Evolutionary conservation across 2,113 vertebrate species (phyloP), one percentile per base, ranked within the genome.

Genomic region (Tautogolabrus adspersus): DNA sequence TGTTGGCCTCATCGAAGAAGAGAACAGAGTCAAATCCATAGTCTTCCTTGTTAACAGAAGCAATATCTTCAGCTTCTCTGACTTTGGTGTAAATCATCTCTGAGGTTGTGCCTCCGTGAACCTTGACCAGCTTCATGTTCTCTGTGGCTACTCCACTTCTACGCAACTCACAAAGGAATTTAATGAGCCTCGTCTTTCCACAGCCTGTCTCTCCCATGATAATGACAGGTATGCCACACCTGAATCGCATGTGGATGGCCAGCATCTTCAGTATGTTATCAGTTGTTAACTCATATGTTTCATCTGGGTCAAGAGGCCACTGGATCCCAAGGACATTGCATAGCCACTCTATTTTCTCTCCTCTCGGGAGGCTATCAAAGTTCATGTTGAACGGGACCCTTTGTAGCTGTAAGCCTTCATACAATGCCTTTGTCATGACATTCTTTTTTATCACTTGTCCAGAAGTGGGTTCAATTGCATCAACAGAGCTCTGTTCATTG

Each of bases 191-290:
- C 0, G 97, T 99, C 68, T 99, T 99, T 16, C 97, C 98, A 23
- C 97, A 99, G 15, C 98, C 98, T 0, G 98, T 99, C 87, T 99
- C 98, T 21, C 98, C 98, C 98, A 99, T 99, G 89, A 99, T 93
- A 49, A 99, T 94, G 2, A 99, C 97, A 0, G 98, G 98, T 62
- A 99, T 99, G 72, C 96, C 95, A 66, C 97, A 99, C 0, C 97
- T 94, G 91, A 99, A 97, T 0, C 98, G 92, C 97, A 99, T 99
- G 81, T 98, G 96, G 13, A 99, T 97, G 34, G 97, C 97, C 7
- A 99, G 75, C 59, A 99, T 97, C 82, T 99, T 99, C 0, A 99
- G 87, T 51, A 98, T 90, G 3, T 98, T 99, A 91, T 99, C 98
- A 0, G 91, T 97, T 0, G 97, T 99, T 0, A 99, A 96, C 79